phyloP scores from a whole-genome alignment of 2,113 vertebrate species.

The Varanus salvator region DNA sequence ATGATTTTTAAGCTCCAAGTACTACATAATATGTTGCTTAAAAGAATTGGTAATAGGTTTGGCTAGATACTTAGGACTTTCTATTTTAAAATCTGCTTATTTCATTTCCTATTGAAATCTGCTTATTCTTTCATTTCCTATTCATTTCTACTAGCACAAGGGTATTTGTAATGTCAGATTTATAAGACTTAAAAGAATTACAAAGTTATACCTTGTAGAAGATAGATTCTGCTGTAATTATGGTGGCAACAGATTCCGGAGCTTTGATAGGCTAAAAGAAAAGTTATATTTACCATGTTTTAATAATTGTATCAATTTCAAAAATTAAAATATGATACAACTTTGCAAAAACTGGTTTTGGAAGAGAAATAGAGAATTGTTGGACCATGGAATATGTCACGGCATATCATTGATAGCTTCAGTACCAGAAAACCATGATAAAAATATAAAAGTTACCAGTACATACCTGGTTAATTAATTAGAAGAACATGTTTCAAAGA shows the following conservation, averaged over 20 bases:
- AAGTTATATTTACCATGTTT: not conserved
- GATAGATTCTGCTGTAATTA: slow-evolving; percentile 95
- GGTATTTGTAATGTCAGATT: not conserved
- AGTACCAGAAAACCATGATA: not conserved
- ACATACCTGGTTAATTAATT: too few species aligned
- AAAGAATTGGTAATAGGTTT: not conserved
- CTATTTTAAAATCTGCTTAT: not conserved
- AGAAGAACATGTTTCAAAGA: not conserved
- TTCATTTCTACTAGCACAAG: not conserved
- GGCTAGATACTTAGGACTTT: not conserved
- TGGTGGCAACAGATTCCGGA: slow-evolving; percentile 95
- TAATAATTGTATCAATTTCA: not conserved
- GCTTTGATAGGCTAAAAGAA: slow-evolving; percentile 93
- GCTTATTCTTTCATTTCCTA: too few species aligned
- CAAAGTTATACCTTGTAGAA: slow-evolving; percentile 89
- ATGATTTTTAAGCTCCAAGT: not conserved
- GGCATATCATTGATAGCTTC: not conserved
- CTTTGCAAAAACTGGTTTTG: not conserved
- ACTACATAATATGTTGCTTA: not conserved
- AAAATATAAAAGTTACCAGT: not conserved
- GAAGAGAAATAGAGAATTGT: not conserved
- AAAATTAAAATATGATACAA: not conserved
- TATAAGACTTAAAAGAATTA: not conserved
- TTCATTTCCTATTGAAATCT: not conserved
- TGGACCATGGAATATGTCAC: not conserved